Conservation (phyloP, 1,140 invertebrate genomes). For the Aethina tumida region DNA sequence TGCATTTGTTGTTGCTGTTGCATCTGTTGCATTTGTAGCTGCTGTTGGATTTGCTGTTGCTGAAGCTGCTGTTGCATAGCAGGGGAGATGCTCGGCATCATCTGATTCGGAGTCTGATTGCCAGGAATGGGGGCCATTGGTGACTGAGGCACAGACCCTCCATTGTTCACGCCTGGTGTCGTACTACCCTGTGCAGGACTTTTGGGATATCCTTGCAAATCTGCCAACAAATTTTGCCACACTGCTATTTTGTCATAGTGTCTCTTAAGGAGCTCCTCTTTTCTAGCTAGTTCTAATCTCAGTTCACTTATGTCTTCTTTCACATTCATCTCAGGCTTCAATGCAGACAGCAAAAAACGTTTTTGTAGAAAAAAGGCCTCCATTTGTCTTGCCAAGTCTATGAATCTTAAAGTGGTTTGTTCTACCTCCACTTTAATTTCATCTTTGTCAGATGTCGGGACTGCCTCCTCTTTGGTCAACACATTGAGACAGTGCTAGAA, state of each 20-base stretch:
- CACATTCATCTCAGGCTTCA: slow-evolving; percentile 84
- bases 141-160: slow-evolving; percentile 20
- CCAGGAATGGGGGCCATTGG: slow-evolving; percentile 22
- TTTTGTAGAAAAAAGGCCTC: slow-evolving; percentile 92
- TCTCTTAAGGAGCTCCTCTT: slow-evolving; percentile 77
- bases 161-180: slow-evolving; percentile 15
- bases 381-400: slow-evolving; percentile 84
- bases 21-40: slow-evolving; percentile 41
- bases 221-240: slow-evolving; percentile 80
- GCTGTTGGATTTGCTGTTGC: slow-evolving; percentile 39
- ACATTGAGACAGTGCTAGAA: slow-evolving; percentile 74
- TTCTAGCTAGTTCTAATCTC: slow-evolving; percentile 68
- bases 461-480: slow-evolving; percentile 74
- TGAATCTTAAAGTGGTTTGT: slow-evolving; percentile 69
- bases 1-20: slow-evolving; percentile 44
- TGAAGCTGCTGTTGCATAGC: slow-evolving; percentile 39
- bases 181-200: slow-evolving; percentile 39
- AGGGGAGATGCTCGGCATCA: slow-evolving; percentile 22
- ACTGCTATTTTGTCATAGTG: slow-evolving; percentile 84
- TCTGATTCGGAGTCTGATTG: slow-evolving; percentile 25
- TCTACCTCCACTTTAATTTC: slow-evolving; percentile 79
- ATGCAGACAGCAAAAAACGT: slow-evolving; percentile 74
- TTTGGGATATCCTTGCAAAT: slow-evolving; percentile 49
- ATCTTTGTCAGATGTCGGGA: slow-evolving; percentile 65
- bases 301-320: slow-evolving; percentile 87